Evolutionary conservation across 2,888 invertebrate genomes (phyloP).

Genomic region (Reticulitermes lucifugus): DNA sequence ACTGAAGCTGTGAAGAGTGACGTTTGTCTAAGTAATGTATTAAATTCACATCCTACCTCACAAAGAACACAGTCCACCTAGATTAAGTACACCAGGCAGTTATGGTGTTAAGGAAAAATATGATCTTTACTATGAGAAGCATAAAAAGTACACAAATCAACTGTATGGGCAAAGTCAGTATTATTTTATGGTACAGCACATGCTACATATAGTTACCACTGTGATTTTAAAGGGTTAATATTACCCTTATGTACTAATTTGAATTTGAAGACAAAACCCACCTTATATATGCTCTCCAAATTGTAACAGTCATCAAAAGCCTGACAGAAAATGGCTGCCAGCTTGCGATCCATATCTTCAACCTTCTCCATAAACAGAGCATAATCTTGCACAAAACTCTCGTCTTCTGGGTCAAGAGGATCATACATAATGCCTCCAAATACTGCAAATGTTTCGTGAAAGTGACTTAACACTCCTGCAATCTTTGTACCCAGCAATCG

Average conservation of each 20-base stretch:
- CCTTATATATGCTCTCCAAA: conserved; percentile 72
- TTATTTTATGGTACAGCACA: not conserved
- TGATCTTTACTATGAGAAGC: no score
- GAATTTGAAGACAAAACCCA: conserved; percentile 58
- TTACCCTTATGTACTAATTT: no score
- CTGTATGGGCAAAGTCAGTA: not conserved
- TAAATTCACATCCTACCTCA: no score
- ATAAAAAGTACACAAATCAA: no score
- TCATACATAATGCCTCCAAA: conserved; percentile 75
- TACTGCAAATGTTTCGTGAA: conserved; percentile 61
- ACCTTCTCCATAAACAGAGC: conserved; percentile 71
- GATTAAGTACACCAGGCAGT: no score
- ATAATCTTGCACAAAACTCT: conserved; percentile 75
- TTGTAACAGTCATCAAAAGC: conserved; percentile 85
- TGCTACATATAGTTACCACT: conserved; percentile 42
- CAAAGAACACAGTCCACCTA: no score
- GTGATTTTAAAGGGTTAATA: no score
- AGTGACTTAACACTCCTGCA: conserved; percentile 61
- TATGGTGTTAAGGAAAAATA: no score
- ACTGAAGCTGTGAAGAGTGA: no score
- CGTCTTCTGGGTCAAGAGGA: conserved; percentile 77
- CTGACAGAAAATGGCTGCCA: conserved; percentile 83
- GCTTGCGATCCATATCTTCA: conserved; percentile 79
- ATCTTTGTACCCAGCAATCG: conserved; percentile 70
- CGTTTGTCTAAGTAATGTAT: no score